phyloP scores from a whole-genome alignment of 1,140 invertebrate species.

The Drosophila malerkotliana region DNA sequence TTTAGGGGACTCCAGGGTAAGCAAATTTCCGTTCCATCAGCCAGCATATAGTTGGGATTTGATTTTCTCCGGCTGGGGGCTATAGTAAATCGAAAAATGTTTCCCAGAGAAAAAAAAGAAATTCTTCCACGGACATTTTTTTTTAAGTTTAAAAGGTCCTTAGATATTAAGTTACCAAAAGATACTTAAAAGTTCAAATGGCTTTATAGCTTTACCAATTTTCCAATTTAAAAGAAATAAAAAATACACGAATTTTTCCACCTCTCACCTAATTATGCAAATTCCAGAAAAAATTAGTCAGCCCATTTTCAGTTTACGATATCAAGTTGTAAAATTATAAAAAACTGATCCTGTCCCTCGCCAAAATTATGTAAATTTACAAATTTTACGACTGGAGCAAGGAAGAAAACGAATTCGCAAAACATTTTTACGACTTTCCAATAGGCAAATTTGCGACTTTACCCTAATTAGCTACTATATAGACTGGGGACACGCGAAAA shows the following conservation, averaged over 20 bases:
- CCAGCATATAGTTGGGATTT: constrained; percentile 32
- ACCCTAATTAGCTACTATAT: constrained; percentile 67
- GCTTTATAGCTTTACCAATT: constrained; percentile 3
- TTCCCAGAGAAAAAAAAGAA: neutral
- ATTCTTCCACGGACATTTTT: neutral
- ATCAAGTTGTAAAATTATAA: constrained; percentile 30
- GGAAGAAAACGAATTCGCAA: constrained; percentile 45
- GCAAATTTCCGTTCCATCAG: constrained; percentile 22
- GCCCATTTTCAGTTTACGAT: constrained; percentile 44
- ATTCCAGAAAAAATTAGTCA: constrained; percentile 43
- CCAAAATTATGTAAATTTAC: constrained; percentile 55
- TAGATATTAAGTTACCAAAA: neutral
- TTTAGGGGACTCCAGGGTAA: constrained; percentile 34
- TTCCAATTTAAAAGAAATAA: constrained; percentile 28
- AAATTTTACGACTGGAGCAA: constrained; percentile 63
- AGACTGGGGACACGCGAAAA: constrained; percentile 48
- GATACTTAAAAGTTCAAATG: constrained; percentile 7
- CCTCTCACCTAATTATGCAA: constrained; percentile 46
- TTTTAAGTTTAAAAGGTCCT: neutral
- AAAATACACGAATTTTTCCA: constrained; percentile 1
- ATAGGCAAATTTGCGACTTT: constrained; percentile 76
- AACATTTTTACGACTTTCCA: constrained; percentile 75
- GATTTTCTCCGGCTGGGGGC: constrained; percentile 7
- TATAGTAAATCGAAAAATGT: neutral
- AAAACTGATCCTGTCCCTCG: constrained; percentile 32